Evolutionary conservation across 2,888 invertebrate species (phyloP), one percentile per base, ranked within the genome.

Genomic region (Alitta virens): DNA sequence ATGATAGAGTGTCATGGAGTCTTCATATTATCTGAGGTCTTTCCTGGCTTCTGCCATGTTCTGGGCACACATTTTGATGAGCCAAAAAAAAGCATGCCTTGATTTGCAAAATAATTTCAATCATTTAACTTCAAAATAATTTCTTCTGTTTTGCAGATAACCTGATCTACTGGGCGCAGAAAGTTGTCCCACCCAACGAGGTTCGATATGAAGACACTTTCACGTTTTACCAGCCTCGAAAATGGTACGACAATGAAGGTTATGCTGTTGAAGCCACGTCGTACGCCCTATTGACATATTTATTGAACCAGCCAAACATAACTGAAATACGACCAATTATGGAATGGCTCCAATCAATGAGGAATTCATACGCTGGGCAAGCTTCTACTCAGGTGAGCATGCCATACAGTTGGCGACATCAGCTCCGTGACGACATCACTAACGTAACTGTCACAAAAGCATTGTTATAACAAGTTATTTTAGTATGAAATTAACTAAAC

Each of bases 191-290:
- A 40, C 68, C 67, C 18, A 79, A 79, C 62, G 73, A 74, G 16
- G 74, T 77, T 26, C 67, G 72, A 50, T 75, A 76, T 9, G 46
- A 66, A n/a, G 68, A 70, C 67, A 78, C 72, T n/a, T 72, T 78
- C 78, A 92, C 92, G 7, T 95, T 93, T 86, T 85, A 91, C 0
- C 83, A 94, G 65, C 94, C 96, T 0, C 88, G 96, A 0, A 84
- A 93, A 63, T 75, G 75, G 57, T 71, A 76, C 60, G 92, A 94
- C 0, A 92, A 94, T 80, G 97, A 97, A 83, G 88, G 92, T 0
- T 89, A 91, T 77, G 96, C 95, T 80, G 90, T 96, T 52, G 94
- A 94, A 76, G 89, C 95, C 0, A 97, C 96, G 0, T 91, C 95
- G 0, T 96, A 94, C 79, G 96, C 92, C 0, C 83, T 97, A 55